Percentiles rank a stretch among this genome's conserved stretches.
Evolutionary conservation across 2,888 invertebrate species (phyloP).

Genomic region (Lycaena phlaeas): DNA sequence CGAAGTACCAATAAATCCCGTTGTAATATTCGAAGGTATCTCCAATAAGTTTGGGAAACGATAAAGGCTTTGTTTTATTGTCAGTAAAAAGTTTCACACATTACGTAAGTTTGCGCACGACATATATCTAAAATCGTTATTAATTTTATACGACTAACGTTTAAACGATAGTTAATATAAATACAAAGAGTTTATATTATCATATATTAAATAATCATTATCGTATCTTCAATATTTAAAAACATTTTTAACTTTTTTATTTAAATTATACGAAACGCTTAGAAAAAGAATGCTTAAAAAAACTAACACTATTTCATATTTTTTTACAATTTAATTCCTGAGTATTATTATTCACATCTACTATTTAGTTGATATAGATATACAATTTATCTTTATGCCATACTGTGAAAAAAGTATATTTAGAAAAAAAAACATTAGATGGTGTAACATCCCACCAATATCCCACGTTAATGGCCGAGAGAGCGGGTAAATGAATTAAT

Average conservation of each 20-base stretch:
- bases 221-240: no score
- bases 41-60: conserved; percentile 14
- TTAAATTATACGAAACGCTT: no score
- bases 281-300: no score
- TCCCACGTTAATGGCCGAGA: conserved; percentile 13
- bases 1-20: conserved; percentile 44
- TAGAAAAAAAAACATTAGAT: conserved; percentile 4
- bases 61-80: conserved; percentile 18
- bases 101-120: conserved; percentile 3
- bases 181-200: no score
- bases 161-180: not conserved
- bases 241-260: no score
- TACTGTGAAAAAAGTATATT: no score
- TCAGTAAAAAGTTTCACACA: conserved; percentile 19
- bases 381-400: no score
- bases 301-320: no score
- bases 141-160: conserved; percentile 1
- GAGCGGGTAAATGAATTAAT: conserved; percentile 21
- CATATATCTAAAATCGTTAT: conserved; percentile 3
- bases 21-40: conserved; percentile 34
- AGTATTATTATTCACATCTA: no score
- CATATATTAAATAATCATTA: no score
- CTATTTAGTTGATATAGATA: no score
- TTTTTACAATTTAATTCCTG: no score
- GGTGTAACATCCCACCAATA: not conserved